Percentiles rank a stretch among this genome's conserved stretches.
phyloP scores from a whole-genome alignment of 2,888 invertebrate species.

The Drosophila macrospina region DNA sequence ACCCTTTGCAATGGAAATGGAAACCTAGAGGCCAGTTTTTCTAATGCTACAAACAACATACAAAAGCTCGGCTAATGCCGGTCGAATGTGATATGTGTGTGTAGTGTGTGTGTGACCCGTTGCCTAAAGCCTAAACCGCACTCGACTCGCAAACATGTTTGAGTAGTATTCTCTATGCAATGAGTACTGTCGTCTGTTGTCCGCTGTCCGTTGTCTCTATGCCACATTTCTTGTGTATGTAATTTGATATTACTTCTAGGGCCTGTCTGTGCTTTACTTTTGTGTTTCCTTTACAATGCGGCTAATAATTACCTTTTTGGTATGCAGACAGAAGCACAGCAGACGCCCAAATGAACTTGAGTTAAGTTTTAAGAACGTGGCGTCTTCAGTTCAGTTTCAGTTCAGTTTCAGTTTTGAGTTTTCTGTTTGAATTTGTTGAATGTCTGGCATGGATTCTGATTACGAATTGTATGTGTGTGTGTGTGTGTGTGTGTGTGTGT shows the following conservation, averaged over 20 bases:
- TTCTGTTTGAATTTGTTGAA: neutral
- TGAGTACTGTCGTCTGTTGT: too few species aligned
- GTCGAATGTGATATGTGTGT: too few species aligned
- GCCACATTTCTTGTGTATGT: constrained; percentile 70
- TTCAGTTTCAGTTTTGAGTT: neutral
- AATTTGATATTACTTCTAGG: constrained; percentile 70
- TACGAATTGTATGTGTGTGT: constrained; percentile 6
- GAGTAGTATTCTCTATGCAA: constrained; percentile 17
- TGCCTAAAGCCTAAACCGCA: constrained; percentile 29
- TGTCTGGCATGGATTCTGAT: constrained; percentile 16
- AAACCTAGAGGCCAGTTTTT: constrained; percentile 52
- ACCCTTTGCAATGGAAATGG: constrained; percentile 56
- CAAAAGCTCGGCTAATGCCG: constrained; percentile 56
- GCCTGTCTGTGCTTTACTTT: constrained; percentile 71
- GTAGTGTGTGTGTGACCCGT: too few species aligned
- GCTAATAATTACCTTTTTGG: constrained; percentile 81
- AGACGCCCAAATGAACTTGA: constrained; percentile 68
- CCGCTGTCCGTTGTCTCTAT: constrained; percentile 52
- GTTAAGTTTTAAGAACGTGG: constrained; percentile 52
- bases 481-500: constrained; percentile 21
- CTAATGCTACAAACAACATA: too few species aligned
- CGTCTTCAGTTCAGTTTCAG: constrained; percentile 11
- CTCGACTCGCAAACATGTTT: constrained; percentile 5
- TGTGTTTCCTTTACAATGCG: constrained; percentile 75
- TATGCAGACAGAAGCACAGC: constrained; percentile 78